phyloP scores from a whole-genome alignment of 2,797 vertebrate genomes.

The Apodemus agrarius region DNA sequence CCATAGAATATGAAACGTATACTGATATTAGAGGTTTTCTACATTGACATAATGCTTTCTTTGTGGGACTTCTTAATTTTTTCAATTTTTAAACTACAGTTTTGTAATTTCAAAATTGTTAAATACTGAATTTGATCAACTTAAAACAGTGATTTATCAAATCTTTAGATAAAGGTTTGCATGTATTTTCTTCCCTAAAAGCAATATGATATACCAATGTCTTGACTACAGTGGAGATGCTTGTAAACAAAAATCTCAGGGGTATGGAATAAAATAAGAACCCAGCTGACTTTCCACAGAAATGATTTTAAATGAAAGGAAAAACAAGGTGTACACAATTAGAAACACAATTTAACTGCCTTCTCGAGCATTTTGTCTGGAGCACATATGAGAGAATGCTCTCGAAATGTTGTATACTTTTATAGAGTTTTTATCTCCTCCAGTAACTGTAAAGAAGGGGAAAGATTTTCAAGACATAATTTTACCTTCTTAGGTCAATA shows the following conservation, averaged over 20 bases:
- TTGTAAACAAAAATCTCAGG: constrained; percentile 43
- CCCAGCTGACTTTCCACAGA: constrained; percentile 33
- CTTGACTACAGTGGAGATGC: neutral
- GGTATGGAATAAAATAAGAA: constrained; percentile 48
- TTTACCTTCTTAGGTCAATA: constrained; percentile 34
- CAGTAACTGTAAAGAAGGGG: neutral
- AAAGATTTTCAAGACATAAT: constrained; percentile 37
- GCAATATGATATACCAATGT: neutral
- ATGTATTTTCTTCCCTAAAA: constrained; percentile 28
- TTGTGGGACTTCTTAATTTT: neutral
- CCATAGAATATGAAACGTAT: neutral
- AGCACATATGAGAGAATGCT: neutral
- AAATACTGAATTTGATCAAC: constrained; percentile 23
- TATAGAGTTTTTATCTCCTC: neutral
- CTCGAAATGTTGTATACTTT: neutral
- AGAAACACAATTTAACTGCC: constrained; percentile 29
- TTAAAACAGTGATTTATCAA: constrained; percentile 18
- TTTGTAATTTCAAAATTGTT: neutral
- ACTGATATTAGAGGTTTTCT: neutral
- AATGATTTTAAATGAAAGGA: neutral
- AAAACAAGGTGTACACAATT: neutral
- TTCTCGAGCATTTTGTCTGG: neutral
- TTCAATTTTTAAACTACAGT: neutral
- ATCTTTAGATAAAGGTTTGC: neutral
- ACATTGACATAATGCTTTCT: neutral